Conservation (phyloP, 2,113 vertebrate genomes). For the Macaca nemestrina region DNA sequence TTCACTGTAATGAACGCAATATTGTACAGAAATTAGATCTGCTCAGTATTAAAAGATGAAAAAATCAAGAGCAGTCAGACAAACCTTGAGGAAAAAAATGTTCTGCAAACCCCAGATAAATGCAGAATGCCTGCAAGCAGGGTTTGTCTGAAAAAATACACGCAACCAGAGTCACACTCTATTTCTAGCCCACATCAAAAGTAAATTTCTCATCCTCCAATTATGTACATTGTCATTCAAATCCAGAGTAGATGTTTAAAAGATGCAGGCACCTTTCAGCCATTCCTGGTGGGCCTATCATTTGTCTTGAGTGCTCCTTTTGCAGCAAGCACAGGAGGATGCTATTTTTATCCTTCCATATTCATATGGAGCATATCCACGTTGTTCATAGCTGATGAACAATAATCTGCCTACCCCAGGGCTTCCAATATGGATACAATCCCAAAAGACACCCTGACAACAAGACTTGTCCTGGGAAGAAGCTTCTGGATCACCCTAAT, state of each 20-base stretch:
- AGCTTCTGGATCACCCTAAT: background rate
- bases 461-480: background rate
- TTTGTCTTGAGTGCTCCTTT: background rate
- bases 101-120: constrained; percentile 70
- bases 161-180: background rate
- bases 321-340: background rate
- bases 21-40: constrained; percentile 49
- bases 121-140: background rate
- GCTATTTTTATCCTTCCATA: background rate
- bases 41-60: constrained; percentile 58
- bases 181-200: constrained; percentile 60
- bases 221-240: constrained; percentile 43
- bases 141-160: constrained; percentile 37
- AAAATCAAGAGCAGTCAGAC: constrained; percentile 51
- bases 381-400: background rate
- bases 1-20: constrained; percentile 32
- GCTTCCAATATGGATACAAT: background rate
- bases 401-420: background rate
- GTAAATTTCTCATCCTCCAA: constrained; percentile 41
- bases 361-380: background rate
- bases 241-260: constrained; percentile 28
- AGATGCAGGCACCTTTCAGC: background rate
- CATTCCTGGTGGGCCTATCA: accelerated
- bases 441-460: background rate
- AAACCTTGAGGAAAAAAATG: constrained; percentile 46